Evolutionary conservation across 2,888 invertebrate genomes (phyloP).

Genomic region (Eretmocerus hayati): DNA sequence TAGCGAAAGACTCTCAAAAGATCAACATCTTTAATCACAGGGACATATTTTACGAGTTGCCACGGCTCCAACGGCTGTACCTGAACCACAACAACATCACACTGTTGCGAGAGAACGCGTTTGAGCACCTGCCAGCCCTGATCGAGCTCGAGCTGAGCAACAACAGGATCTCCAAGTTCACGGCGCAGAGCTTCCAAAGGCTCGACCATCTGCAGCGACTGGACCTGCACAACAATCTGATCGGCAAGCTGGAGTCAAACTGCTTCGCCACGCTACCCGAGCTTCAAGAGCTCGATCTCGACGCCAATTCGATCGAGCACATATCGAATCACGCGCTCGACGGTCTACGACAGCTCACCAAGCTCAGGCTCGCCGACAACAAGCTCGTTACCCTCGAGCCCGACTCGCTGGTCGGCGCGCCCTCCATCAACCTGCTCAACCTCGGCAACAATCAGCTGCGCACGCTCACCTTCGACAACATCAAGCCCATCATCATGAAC

Average conservation of each 20-base stretch:
- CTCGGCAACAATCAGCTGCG: slow-evolving; percentile 70
- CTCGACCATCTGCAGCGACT: slow-evolving; percentile 66
- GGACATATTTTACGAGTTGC: slow-evolving; percentile 67
- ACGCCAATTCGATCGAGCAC: slow-evolving; percentile 62
- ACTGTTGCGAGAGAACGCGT: slow-evolving; percentile 77
- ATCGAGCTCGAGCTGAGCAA: slow-evolving; percentile 74
- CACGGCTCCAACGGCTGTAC: slow-evolving; percentile 65
- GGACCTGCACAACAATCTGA: slow-evolving; percentile 66
- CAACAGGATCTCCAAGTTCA: slow-evolving; percentile 68
- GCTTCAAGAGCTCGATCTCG: slow-evolving; percentile 62
- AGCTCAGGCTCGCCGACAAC: slow-evolving; percentile 70
- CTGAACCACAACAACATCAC: slow-evolving; percentile 83
- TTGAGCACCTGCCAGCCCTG: slow-evolving; percentile 65
- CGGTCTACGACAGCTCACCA: slow-evolving; percentile 65
- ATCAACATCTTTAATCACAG: slow-evolving; percentile 38
- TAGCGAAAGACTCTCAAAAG: too few relatives aligned
- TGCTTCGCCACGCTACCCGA: slow-evolving; percentile 74
- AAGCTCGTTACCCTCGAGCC: slow-evolving; percentile 64
- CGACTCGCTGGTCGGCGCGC: slow-evolving; percentile 66
- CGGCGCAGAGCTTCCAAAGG: slow-evolving; percentile 71
- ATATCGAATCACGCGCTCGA: slow-evolving; percentile 72
- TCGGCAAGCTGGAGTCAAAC: slow-evolving; percentile 71
- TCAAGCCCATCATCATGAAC: slow-evolving; percentile 71
- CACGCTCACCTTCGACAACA: slow-evolving; percentile 68
- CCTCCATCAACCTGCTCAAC: slow-evolving; percentile 66